A percentile compares a stretch with the other conserved stretches of the same genome.
Conservation (phyloP, 2,797 vertebrate genomes). For the Cossypha niveicapilla region DNA sequence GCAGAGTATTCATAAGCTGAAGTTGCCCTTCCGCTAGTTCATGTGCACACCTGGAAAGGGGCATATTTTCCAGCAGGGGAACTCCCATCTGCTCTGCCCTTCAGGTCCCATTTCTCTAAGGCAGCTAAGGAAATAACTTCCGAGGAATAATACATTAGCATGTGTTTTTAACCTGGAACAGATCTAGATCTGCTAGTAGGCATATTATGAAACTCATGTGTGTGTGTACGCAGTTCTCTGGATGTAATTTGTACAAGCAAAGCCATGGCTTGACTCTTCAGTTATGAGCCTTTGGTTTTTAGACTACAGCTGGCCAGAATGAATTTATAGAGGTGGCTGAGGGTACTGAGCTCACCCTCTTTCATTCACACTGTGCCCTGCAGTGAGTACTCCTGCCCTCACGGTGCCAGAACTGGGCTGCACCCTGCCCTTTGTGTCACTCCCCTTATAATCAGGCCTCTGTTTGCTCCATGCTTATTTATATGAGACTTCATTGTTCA, state of each 20-base stretch:
- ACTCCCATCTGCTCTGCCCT: conserved; percentile 20
- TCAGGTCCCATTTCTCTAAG: conserved; percentile 50
- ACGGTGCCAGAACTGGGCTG: not conserved
- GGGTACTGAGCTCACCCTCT: not conserved
- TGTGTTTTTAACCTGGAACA: conserved; percentile 61
- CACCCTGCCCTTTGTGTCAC: rapidly evolving
- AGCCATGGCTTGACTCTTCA: not conserved
- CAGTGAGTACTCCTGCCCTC: not conserved
- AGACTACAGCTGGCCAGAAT: not conserved
- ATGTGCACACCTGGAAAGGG: conserved; percentile 38
- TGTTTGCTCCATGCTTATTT: not conserved
- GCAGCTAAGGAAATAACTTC: conserved; percentile 48
- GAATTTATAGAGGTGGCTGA: not conserved
- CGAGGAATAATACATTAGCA: conserved; percentile 18
- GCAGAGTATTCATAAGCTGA: not conserved
- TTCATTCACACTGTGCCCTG: not conserved
- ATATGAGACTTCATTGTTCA: not conserved
- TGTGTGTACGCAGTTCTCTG: not conserved
- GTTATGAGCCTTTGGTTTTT: not conserved
- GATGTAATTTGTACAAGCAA: conserved; percentile 26
- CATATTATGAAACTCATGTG: conserved; percentile 29
- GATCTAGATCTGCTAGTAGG: conserved; percentile 37
- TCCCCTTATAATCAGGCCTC: not conserved
- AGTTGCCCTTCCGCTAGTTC: conserved; percentile 12
- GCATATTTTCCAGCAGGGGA: conserved; percentile 39